phyloP scores from a whole-genome alignment of 1,140 invertebrate genomes.

The Hestina assimilis region DNA sequence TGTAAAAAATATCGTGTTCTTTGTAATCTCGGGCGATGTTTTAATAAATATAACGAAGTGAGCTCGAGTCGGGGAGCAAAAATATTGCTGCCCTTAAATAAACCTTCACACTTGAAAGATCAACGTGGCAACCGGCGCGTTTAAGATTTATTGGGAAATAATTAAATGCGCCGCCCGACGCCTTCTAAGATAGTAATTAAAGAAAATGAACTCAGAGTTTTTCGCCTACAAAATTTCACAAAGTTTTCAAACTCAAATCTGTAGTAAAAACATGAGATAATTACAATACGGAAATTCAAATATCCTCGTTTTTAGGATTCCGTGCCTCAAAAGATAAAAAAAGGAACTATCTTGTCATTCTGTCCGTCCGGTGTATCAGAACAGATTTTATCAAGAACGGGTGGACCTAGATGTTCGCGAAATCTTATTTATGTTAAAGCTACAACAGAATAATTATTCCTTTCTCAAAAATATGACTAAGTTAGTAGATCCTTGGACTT shows the following conservation, averaged over 20 bases:
- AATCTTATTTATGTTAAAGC: too few species aligned
- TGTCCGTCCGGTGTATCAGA: too few species aligned
- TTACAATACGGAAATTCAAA: too few species aligned
- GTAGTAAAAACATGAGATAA: background rate
- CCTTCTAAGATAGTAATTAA: constrained; percentile 46
- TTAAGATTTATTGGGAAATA: constrained; percentile 73
- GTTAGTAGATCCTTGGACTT: too few species aligned
- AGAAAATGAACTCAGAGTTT: constrained; percentile 29
- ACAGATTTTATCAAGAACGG: background rate
- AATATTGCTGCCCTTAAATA: constrained; percentile 73
- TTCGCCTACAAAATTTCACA: constrained; percentile 15
- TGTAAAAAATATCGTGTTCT: constrained; percentile 78
- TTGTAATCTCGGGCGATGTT: constrained; percentile 77
- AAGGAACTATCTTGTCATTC: too few species aligned
- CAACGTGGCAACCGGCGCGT: constrained; percentile 61
- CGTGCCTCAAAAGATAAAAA: background rate
- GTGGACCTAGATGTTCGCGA: too few species aligned
- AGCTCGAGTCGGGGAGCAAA: constrained; percentile 52
- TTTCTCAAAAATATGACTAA: too few species aligned
- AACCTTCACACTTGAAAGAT: constrained; percentile 76
- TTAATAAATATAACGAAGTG: constrained; percentile 79
- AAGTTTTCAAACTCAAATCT: constrained; percentile 1
- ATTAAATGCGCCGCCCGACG: constrained; percentile 52
- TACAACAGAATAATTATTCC: too few species aligned
- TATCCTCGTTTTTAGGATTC: background rate